Conservation (phyloP, 2,113 vertebrate genomes). For the Tyrannus savana region DNA sequence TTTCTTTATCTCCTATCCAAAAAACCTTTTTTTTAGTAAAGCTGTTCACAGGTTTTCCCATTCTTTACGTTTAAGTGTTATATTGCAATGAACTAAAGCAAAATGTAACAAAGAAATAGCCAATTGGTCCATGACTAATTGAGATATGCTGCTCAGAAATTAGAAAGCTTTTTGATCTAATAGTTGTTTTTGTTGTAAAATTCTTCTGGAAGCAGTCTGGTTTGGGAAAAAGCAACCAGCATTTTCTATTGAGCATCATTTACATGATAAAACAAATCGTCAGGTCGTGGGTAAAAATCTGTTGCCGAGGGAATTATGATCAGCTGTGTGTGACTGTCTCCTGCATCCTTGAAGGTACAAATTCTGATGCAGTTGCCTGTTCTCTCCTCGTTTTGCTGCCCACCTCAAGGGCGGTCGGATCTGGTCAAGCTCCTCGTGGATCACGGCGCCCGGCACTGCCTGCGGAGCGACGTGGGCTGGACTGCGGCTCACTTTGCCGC, state of each 20-base stretch:
- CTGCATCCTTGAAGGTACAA: background rate
- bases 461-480: constrained; percentile 85
- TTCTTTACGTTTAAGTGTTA: background rate
- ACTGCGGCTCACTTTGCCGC: constrained; percentile 89
- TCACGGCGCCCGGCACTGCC: constrained; percentile 81
- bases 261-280: background rate
- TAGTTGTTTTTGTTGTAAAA: background rate
- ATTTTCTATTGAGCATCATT: background rate
- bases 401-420: constrained; percentile 77
- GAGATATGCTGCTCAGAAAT: background rate
- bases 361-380: background rate
- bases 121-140: background rate
- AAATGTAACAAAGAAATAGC: background rate
- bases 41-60: background rate
- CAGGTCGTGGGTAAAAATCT: background rate
- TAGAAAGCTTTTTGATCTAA: background rate
- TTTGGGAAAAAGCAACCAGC: background rate
- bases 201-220: background rate
- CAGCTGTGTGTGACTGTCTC: accelerated
- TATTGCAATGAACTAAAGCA: background rate
- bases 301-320: accelerated
- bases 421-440: constrained; percentile 77
- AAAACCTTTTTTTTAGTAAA: background rate
- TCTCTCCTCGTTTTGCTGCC: background rate
- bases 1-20: background rate